Base-by-base conservation (phyloP, 53 echinoderm and acorn worm genomes). In the Luidia sarsii region DNA sequence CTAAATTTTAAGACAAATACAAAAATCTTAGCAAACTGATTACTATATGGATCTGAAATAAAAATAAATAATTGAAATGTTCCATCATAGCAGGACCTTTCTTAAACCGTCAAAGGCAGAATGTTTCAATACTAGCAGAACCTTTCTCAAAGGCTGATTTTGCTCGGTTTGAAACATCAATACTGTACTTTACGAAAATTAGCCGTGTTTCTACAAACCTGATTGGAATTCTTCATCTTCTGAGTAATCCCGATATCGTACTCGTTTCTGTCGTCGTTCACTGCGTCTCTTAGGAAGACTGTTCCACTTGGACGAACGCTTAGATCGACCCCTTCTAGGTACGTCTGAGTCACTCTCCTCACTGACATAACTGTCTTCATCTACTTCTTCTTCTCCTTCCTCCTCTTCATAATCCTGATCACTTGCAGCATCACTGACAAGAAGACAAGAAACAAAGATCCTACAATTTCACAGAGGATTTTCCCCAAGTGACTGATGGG, bases 261-360 rank as follows among this genome's bases (percentile, higher is more conserved):
- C 82, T 16, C 75, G 51, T 48, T 73, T 70, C 51, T 80, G 37
- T 1, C 71, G 68, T 15, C 92, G 46, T 41, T 82, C 67, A 20
- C 92, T 92, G 50, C 79, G 77, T 38, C 92, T 75, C 15, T 75
- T 53, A 8, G 92, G 92, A 16, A 83, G 72, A 39, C 65, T 46
- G 75, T 52, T 55, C 65, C 79, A 65, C 41, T 85, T 85, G 38
- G 62, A 75, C 22, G 16, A 21, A 34, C 72, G 35, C 33, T 64
- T 87, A 7, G 82, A 71, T 32, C 74, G 37, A 48, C 49, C 72
- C 46, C 52, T 18, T 39, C 38, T 29, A 2, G 71, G 65, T 14
- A 73, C 55, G 56, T 68, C 79, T 3, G 54, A 57, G 22, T 67
- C 80, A 39, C 77, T 83, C 4, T 37, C 46, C 16, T 51, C 79